Evolutionary conservation across 1,140 invertebrate species (phyloP).

Genomic region (Zaprionus lachaisei): DNA sequence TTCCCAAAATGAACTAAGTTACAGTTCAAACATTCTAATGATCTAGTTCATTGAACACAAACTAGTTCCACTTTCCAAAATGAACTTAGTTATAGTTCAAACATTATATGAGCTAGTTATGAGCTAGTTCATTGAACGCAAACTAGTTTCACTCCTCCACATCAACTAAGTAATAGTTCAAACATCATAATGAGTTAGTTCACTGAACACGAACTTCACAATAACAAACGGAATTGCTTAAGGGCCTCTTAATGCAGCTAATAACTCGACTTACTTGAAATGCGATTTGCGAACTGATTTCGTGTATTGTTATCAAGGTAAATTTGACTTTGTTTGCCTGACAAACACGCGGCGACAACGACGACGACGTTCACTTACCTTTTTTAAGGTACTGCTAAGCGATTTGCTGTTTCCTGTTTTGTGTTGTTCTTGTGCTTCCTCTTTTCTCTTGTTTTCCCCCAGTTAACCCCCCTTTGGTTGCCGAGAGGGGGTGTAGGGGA

Average conservation of each 20-base stretch:
- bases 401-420: constrained; percentile 25
- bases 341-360: neutral
- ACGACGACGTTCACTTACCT: neutral
- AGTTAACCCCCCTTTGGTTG: neutral
- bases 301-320: constrained; percentile 2
- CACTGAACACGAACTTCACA: neutral
- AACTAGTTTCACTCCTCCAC: no score
- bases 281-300: constrained; percentile 9
- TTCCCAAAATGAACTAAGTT: neutral
- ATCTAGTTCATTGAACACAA: neutral
- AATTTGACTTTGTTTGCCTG: constrained; percentile 6
- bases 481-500: neutral
- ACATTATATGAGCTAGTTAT: no score
- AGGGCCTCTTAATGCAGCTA: neutral
- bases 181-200: neutral
- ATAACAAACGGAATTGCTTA: neutral
- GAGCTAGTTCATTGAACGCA: neutral
- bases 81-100: neutral
- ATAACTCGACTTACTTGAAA: neutral
- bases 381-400: constrained; percentile 1
- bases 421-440: neutral
- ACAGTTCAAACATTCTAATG: neutral
- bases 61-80: neutral
- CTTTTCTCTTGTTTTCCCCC: constrained; percentile 7
- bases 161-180: no score